Base-by-base conservation (phyloP, 2,113 vertebrate genomes). In the Salminus brasiliensis region DNA sequence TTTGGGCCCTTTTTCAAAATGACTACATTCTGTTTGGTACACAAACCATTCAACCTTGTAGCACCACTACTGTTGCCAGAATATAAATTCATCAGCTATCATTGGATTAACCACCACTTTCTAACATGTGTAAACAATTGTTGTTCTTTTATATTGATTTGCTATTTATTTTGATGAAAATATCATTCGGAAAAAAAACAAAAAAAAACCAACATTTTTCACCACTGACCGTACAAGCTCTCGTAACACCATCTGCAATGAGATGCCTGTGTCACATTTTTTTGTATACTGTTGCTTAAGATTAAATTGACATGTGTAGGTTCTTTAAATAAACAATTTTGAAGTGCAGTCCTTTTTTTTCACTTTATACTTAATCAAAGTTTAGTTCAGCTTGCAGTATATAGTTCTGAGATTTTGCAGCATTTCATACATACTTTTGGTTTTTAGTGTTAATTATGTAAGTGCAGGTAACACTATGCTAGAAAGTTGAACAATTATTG, bases 81-180 rank as follows among this genome's bases (percentile, higher is more conserved):
- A 79, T 45, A 57, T 25, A 32, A 36, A 34, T 57, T 72, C 27
- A 74, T 25, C 53, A 72, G 27, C 69, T 52, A 34, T 65, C 16
- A 39, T 71, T 71, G 55, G 53, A 49, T 60, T 79, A 78, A 68
- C 39, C 30, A 36, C 62, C 49, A 74, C 21, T 67, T 63, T 39
- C 66, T n/a, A n/a, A n/a, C n/a, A n/a, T 45, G 53, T 67, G 60
- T 72, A 60, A 41, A 81, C n/a, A 71, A 66, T 72, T 75, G 53
- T 63, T 72, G 49, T 75, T 76, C 21, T 21, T 41, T 55, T 74
- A 57, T 79, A 78, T 65, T 74, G 52, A 81, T 78, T 83, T 79
- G 39, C 76, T 84, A 76, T 84, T 81, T 81, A 84, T 84, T 84
- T 84, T 81, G 79, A 70, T 69, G 73, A 73, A 70, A 78, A 77